Evolutionary conservation across 2,113 vertebrate species (phyloP), one percentile per base, ranked within the genome.

Genomic region (Callorhinus ursinus): DNA sequence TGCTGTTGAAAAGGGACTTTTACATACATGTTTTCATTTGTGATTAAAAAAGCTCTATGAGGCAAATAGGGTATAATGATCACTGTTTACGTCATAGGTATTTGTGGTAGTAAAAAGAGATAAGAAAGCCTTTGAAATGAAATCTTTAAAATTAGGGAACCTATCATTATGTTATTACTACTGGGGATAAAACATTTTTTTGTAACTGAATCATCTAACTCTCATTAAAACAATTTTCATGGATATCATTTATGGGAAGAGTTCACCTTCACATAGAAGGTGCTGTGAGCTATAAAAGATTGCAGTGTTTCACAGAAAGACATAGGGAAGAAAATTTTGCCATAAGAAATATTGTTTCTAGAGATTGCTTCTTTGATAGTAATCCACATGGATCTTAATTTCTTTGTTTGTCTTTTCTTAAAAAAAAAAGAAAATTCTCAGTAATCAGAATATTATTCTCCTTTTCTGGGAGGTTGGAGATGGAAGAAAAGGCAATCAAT

Each of bases 21-120:
- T 69, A 83, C 15, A 61, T 92, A 84, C 16, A 46, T 71, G 31
- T 69, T 95, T 96, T 89, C 24, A 42, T 74, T 89, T 92, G 15
- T 11, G 16, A 87, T 42, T 53, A 79, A 6, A 76, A 85, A 90
- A 87, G 15, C 10, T 55, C 21, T 63, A 26, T 55, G 51, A 86
- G 33, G 12, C 4, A 55, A 92, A 91, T 61, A 89, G 36, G 39
- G 7, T 85, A 18, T 72, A 93, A 93, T 57, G 77, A 65, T 88
- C 12, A 67, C 6, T 77, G 4, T 88, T 91, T 65, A 53, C 7
- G 80, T 85, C 51, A n/a, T 36, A 93, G 39, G 8, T 79, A 71
- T 88, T 67, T 94, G 10, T 57, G 13, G 8, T 67, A 12, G 5
- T 21, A 4, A 59, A 88, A 83, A 22, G 2, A 65, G 28, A 63